Percentiles rank a stretch among this genome's conserved stretches.
Evolutionary conservation across 2,797 vertebrate species (phyloP).

Genomic region (Schizopygopsis pylzovi): DNA sequence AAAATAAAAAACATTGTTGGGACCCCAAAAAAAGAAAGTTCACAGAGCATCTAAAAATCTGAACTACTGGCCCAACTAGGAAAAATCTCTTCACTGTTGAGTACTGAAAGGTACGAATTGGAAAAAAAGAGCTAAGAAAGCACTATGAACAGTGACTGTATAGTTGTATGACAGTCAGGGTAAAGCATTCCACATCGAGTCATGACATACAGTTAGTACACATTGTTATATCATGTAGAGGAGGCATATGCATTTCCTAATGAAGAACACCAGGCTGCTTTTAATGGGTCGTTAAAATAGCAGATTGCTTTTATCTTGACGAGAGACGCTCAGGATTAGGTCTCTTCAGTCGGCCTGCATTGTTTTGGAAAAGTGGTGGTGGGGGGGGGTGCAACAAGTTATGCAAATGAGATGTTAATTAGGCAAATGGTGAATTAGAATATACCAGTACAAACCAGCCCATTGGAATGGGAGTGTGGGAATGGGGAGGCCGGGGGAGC

Average conservation of each 20-base stretch:
- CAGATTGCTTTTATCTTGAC: constrained; percentile 82
- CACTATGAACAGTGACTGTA: not conserved
- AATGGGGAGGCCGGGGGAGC: constrained; percentile 86
- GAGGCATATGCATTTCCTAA: constrained; percentile 32
- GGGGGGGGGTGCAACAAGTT: constrained; percentile 85
- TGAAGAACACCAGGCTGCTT: constrained; percentile 5
- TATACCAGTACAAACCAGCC: constrained; percentile 90
- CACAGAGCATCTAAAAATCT: not conserved
- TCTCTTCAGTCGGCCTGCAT: constrained; percentile 87
- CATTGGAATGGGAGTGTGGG: constrained; percentile 90
- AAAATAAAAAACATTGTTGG: not conserved
- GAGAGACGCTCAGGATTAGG: constrained; percentile 89
- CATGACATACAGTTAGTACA: not conserved
- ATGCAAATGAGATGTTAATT: constrained; percentile 99
- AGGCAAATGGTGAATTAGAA: constrained; percentile 92
- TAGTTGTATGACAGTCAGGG: not conserved
- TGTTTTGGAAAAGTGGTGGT: constrained; percentile 77
- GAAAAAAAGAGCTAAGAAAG: not conserved
- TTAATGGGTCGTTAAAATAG: constrained; percentile 69
- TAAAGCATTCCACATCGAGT: not conserved
- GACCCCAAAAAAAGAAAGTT: not conserved
- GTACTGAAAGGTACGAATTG: not conserved
- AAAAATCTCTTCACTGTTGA: not conserved
- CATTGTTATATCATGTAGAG: constrained; percentile 45
- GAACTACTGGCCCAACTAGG: not conserved